Base-by-base conservation (phyloP, 2,797 vertebrate genomes). In the Zalophus californianus region DNA sequence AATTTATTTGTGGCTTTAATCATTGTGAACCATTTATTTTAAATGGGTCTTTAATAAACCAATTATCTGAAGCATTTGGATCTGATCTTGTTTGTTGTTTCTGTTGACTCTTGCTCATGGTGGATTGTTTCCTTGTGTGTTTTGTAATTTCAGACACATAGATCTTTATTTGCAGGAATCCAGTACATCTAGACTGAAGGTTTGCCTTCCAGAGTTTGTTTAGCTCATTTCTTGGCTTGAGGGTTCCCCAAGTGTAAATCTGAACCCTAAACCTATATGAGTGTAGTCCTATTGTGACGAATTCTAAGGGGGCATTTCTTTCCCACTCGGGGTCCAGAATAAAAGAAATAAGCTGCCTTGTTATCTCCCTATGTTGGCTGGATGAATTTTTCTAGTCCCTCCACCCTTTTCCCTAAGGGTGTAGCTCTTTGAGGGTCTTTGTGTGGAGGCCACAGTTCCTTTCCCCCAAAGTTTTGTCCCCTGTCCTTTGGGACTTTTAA, bases 1-100 rank as follows among this genome's bases (percentile, higher is more conserved):
- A 35, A 50, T 64, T 86, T 54, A 82, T 85, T 75, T 85, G 52
- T 78, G 44, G 27, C 38, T 86, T 93, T 94, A 66, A 73, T 84
- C 60, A 23, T 14, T 91, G 41, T 32, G 60, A 82, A 20, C 15
- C 38, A 23, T 56, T 14, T 83, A 77, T 86, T 94, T 73, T 87
- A 77, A 93, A 16, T 9, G 21, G 48, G 18, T 91, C 73, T 84
- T 93, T 85, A 64, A 72, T 82, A 93, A 91, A 41, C 83, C 44
- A 80, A n/a, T 56, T 72, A 86, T 64, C 41, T 12, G 18, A 52
- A 60, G 29, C 50, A 18, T 21, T 7, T 7, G n/a, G 35, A 56
- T n/a, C 84, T 64, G 52, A 60, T 44, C 29, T 82, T 52, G 48
- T 23, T 14, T 62, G 32, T 35, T 75, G 56, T 80, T 90, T 58